Evolutionary conservation across 1,140 invertebrate species (phyloP).

Genomic region (Hylaeus anthracinus): DNA sequence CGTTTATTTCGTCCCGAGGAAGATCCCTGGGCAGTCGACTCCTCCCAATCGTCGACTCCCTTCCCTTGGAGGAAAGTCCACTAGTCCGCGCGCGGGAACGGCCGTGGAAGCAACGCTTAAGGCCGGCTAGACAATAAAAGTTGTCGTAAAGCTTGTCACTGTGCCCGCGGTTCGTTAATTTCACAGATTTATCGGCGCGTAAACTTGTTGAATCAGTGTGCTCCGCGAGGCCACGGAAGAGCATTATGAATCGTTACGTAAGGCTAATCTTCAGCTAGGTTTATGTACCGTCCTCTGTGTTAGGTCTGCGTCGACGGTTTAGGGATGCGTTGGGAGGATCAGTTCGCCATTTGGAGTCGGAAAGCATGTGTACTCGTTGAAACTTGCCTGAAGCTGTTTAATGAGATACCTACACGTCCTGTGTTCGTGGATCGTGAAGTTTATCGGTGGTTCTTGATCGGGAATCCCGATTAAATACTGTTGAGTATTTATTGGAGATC

Average conservation of each 20-base stretch:
- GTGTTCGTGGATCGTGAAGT: too few relatives aligned
- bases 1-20: slow-evolving; percentile 52
- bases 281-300: background rate
- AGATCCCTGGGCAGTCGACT: slow-evolving; percentile 13
- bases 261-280: slow-evolving; percentile 7
- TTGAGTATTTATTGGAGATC: too few relatives aligned
- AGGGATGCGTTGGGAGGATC: background rate
- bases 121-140: slow-evolving; percentile 59
- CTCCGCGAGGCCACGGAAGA: background rate
- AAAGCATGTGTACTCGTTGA: too few relatives aligned
- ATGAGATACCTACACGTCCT: too few relatives aligned
- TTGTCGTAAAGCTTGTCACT: slow-evolving; percentile 60
- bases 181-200: slow-evolving; percentile 59
- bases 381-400: too few relatives aligned
- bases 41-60: slow-evolving; percentile 36
- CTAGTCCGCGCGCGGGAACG: background rate
- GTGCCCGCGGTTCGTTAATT: slow-evolving; percentile 55
- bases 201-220: slow-evolving; percentile 62
- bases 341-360: too few relatives aligned
- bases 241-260: slow-evolving; percentile 35
- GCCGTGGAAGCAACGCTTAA: slow-evolving; percentile 17
- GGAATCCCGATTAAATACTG: too few relatives aligned
- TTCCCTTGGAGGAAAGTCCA: slow-evolving; percentile 35
- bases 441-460: too few relatives aligned
- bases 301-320: background rate